Evolutionary conservation across 2,888 invertebrate species (phyloP).

Genomic region (Acronicta alni): DNA sequence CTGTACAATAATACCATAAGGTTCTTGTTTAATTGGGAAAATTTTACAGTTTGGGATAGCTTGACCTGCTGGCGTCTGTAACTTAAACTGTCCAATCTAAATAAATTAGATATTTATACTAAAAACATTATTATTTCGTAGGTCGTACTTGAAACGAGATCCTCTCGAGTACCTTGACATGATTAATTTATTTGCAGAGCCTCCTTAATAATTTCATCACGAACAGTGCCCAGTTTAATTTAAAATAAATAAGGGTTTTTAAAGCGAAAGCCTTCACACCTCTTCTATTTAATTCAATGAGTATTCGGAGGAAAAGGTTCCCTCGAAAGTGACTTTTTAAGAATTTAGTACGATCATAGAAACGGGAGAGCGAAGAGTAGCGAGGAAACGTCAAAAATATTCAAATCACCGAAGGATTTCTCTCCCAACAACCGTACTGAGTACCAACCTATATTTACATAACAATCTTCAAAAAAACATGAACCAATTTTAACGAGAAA

Average conservation of each 20-base stretch:
- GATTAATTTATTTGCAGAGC: slow-evolving; percentile 55
- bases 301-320: slow-evolving; percentile 22
- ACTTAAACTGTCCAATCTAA: slow-evolving; percentile 18
- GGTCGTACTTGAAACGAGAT: slow-evolving; percentile 30
- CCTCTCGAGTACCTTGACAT: slow-evolving; percentile 41
- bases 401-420: slow-evolving; percentile 45
- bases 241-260: slow-evolving; percentile 53
- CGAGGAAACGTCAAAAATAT: slow-evolving; percentile 39
- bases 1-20: too few species aligned
- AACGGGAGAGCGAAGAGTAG: slow-evolving; percentile 10
- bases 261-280: slow-evolving; percentile 45
- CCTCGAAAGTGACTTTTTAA: slow-evolving; percentile 20
- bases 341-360: slow-evolving; percentile 29
- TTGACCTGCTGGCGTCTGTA: too few species aligned
- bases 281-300: slow-evolving; percentile 52
- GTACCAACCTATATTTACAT: slow-evolving; percentile 32
- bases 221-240: slow-evolving; percentile 55
- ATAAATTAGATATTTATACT: slow-evolving; percentile 39
- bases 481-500: slow-evolving; percentile 37
- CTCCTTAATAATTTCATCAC: slow-evolving; percentile 52
- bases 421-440: slow-evolving; percentile 24
- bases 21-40: too few species aligned
- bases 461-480: slow-evolving; percentile 36
- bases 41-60: too few species aligned
- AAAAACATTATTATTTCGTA: slow-evolving; percentile 48